Evolutionary conservation across 2,888 invertebrate genomes (phyloP).

Genomic region (Acutogordius australiensis): DNA sequence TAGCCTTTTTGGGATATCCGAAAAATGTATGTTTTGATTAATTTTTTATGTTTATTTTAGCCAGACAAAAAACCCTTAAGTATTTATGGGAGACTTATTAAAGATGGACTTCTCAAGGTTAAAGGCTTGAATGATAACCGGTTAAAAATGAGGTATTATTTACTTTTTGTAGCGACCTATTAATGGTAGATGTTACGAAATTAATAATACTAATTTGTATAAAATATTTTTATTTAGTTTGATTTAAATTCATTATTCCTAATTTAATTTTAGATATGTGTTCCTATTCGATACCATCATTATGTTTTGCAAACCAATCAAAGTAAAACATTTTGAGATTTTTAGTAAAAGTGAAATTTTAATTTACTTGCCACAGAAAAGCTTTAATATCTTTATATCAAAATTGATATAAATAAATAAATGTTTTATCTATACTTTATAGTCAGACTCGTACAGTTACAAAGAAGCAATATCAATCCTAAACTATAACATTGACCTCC

Average conservation of each 20-base stretch:
- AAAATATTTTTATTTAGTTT: no score
- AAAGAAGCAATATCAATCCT: slow-evolving; percentile 50
- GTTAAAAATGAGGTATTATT: slow-evolving; percentile 13
- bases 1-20: no score
- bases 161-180: no score
- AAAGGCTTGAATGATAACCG: slow-evolving; percentile 12
- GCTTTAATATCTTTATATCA: no score
- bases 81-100: slow-evolving; percentile 60
- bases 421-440: no score
- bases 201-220: no score
- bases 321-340: slow-evolving; percentile 29
- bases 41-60: slow-evolving; percentile 17
- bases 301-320: slow-evolving; percentile 55
- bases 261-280: slow-evolving; percentile 37
- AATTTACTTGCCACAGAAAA: no score
- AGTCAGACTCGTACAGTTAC: slow-evolving; percentile 66
- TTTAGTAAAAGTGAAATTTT: no score
- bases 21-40: no score
- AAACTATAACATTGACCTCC: slow-evolving; percentile 47
- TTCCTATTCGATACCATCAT: slow-evolving; percentile 92
- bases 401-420: no score
- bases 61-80: slow-evolving; percentile 48
- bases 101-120: slow-evolving; percentile 73
- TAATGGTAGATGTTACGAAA: no score
- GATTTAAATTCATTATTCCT: no score